Percentiles rank a stretch among this genome's conserved stretches.
Evolutionary conservation across 2,797 vertebrate genomes (phyloP).

Genomic region (Phyllotis vaccarum): DNA sequence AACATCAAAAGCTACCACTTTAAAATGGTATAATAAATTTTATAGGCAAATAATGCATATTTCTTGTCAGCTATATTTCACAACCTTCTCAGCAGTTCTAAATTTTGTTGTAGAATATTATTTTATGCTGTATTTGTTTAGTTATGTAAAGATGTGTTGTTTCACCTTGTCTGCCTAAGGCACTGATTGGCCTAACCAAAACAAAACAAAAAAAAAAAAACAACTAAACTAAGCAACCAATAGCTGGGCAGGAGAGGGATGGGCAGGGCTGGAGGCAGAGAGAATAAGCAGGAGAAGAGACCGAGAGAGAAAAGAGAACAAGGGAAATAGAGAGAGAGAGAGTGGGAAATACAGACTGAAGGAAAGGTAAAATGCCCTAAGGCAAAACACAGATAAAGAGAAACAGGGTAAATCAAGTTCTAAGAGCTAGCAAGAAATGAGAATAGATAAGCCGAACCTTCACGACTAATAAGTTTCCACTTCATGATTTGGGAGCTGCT

Average conservation of each 20-base stretch:
- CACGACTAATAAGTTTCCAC: no score
- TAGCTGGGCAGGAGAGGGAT: not conserved
- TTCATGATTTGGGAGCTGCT: no score
- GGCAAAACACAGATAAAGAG: no score
- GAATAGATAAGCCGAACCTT: no score
- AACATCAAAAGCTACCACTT: not conserved
- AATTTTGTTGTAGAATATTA: not conserved
- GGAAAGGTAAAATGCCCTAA: no score
- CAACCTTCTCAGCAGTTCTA: constrained; percentile 32
- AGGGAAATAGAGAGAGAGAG: no score
- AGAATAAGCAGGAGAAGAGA: not conserved
- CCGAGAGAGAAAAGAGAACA: no score
- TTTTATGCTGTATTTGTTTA: not conserved
- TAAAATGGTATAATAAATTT: not conserved
- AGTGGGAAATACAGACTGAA: no score
- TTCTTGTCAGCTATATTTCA: constrained; percentile 19
- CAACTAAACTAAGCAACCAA: not conserved
- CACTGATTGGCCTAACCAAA: not conserved
- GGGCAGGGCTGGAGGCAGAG: not conserved
- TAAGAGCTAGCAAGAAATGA: no score
- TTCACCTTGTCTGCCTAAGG: not conserved
- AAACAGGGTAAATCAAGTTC: no score
- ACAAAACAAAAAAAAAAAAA: no score
- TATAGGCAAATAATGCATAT: constrained; percentile 19
- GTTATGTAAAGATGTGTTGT: not conserved